Evolutionary conservation across 2,888 invertebrate genomes (phyloP), one percentile per base, ranked within the genome.

Genomic region (Sminthurides aquaticus): DNA sequence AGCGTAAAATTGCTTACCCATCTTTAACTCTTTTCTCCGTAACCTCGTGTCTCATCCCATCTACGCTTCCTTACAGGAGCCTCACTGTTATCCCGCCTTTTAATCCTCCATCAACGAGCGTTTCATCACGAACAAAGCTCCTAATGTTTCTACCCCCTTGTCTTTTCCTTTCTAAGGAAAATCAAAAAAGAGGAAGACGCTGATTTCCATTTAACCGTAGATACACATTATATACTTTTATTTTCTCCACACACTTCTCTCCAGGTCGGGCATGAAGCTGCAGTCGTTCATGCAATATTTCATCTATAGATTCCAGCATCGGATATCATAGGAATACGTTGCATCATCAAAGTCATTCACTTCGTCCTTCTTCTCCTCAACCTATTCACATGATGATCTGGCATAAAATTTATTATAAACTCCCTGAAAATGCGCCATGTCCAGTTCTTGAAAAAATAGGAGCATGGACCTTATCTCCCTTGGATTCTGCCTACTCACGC

Each of bases 1-100:
- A 64, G 64, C 64, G 64, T 57, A 58, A 64, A 64, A 64, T 64
- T 15, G 43, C 43, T 34, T 15, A 15, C 43, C 5, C 43, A 34
- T 34, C 43, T n/a, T n/a, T n/a, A 34, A 15, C 5, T 15, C 15
- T 34, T 15, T 34, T 34, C 43, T 34, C 43, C 8, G 43, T 34
- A 34, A 5, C 8, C 43, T 15, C 43, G 43, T 34, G 43, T 5
- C 8, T 34, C 15, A n/a, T n/a, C n/a, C n/a, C n/a, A n/a, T n/a
- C n/a, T n/a, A n/a, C n/a, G n/a, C n/a, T n/a, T n/a, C n/a, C n/a
- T n/a, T n/a, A n/a, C n/a, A n/a, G n/a, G n/a, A n/a, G n/a, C n/a
- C n/a, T n/a, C n/a, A n/a, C n/a, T n/a, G n/a, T n/a, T n/a, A n/a
- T n/a, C n/a, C n/a, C n/a, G n/a, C n/a, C n/a, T n/a, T n/a, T n/a